A percentile compares a stretch with the other conserved stretches of the same genome.
Conservation (phyloP, 1,140 invertebrate genomes). For the Phocides pigmalion region DNA sequence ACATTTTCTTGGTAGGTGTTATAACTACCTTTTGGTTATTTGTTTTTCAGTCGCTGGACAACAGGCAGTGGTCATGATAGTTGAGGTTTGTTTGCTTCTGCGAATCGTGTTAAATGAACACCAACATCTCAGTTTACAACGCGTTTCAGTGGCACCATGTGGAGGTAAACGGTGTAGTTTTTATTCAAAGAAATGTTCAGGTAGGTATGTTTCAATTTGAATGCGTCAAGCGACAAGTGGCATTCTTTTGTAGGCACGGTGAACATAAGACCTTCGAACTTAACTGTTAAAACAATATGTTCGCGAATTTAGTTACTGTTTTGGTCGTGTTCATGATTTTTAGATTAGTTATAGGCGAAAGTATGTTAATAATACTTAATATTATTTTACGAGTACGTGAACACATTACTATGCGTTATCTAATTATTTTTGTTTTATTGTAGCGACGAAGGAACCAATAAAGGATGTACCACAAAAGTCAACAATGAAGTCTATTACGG, state of each 20-base stretch:
- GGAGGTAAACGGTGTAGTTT: constrained; percentile 42
- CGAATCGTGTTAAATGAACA: constrained; percentile 47
- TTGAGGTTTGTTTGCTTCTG: constrained; percentile 47
- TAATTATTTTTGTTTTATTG: constrained; percentile 4
- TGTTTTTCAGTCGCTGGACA: constrained; percentile 6
- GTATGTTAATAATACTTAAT: background rate
- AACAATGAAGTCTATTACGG: constrained; percentile 25
- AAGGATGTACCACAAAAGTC: constrained; percentile 14
- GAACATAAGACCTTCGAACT: background rate
- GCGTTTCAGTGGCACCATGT: constrained; percentile 38
- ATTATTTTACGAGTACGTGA: background rate
- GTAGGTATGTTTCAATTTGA: background rate
- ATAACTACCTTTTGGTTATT: background rate
- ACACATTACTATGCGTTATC: no score
- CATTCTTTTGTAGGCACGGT: constrained; percentile 3
- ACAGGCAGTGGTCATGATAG: constrained; percentile 35
- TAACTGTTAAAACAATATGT: constrained; percentile 11
- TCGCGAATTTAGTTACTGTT: constrained; percentile 15
- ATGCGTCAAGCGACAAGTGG: constrained; percentile 8
- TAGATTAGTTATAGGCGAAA: constrained; percentile 1
- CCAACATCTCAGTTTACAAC: constrained; percentile 41
- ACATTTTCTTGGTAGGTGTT: constrained; percentile 3
- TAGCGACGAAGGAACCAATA: constrained; percentile 39
- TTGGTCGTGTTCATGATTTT: constrained; percentile 1
- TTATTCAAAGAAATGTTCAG: constrained; percentile 40